Conservation (phyloP, 2,888 invertebrate genomes). For the Ptilodon capucinus region DNA sequence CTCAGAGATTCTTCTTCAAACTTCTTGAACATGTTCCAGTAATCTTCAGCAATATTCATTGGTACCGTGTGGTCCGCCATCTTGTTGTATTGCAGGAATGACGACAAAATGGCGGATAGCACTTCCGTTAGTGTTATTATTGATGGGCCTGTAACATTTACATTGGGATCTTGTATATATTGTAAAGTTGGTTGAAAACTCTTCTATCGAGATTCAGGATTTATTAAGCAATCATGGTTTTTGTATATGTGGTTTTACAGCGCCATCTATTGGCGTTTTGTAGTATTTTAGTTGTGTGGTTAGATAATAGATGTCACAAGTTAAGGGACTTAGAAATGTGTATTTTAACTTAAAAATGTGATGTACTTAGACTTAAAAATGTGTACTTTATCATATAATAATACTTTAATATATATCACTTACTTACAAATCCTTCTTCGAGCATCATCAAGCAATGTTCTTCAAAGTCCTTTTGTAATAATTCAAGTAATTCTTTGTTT, state of each 20-base stretch:
- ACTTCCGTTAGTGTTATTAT: slow-evolving; percentile 63
- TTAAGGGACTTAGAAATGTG: too few species aligned
- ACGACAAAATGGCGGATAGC: slow-evolving; percentile 64
- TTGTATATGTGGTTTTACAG: too few species aligned
- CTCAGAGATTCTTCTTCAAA: slow-evolving; percentile 60
- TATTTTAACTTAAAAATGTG: too few species aligned
- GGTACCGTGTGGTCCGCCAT: slow-evolving; percentile 77
- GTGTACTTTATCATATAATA: too few species aligned
- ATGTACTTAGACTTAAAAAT: too few species aligned
- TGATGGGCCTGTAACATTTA: slow-evolving; percentile 67
- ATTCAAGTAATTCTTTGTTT: slow-evolving; percentile 63
- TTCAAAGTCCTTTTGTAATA: slow-evolving; percentile 66
- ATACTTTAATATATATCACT: slow-evolving; percentile 41
- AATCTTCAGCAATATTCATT: slow-evolving; percentile 63
- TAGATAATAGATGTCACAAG: too few species aligned
- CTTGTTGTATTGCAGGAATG: slow-evolving; percentile 62
- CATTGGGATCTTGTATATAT: slow-evolving; percentile 1
- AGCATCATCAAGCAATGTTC: slow-evolving; percentile 61
- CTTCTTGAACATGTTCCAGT: slow-evolving; percentile 54
- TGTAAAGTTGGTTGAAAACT: too few species aligned
- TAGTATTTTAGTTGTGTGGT: too few species aligned
- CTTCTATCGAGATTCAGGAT: too few species aligned
- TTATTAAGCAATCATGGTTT: too few species aligned
- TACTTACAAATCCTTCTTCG: slow-evolving; percentile 65
- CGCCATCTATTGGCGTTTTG: too few species aligned